Percentiles rank a stretch among this genome's conserved stretches.
Evolutionary conservation across 2,888 invertebrate genomes (phyloP).

Genomic region (Idaea aversata): DNA sequence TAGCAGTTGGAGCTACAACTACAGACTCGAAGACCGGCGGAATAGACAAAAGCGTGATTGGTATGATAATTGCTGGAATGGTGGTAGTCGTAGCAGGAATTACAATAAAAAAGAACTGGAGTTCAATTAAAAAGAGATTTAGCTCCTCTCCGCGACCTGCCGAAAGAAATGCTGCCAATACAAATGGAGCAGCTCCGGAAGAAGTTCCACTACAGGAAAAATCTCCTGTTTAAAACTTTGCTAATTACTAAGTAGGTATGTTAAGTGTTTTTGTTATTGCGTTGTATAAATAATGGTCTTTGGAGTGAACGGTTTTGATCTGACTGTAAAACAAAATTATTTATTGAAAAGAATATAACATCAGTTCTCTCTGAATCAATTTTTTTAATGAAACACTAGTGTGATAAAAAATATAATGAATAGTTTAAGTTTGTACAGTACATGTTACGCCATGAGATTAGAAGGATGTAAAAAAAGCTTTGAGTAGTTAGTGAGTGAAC

Average conservation of each 20-base stretch:
- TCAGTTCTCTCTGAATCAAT: not conserved
- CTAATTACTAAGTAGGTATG: not conserved
- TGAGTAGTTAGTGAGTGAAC: not conserved
- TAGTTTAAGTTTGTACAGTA: not conserved
- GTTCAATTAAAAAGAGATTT: constrained; percentile 67
- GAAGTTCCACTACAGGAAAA: constrained; percentile 72
- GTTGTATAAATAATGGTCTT: constrained; percentile 22
- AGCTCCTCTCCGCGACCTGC: constrained; percentile 59
- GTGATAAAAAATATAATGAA: not conserved
- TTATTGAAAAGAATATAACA: constrained; percentile 34
- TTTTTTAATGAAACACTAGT: not conserved
- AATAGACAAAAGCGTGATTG: constrained; percentile 77
- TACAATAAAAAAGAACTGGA: constrained; percentile 79
- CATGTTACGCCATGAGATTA: constrained; percentile 1
- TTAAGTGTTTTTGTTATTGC: constrained; percentile 20
- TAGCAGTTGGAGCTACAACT: constrained; percentile 60
- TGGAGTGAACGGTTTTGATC: constrained; percentile 60
- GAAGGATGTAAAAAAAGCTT: constrained; percentile 1
- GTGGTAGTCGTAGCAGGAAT: constrained; percentile 76
- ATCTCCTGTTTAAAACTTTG: constrained; percentile 55
- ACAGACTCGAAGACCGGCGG: constrained; percentile 59
- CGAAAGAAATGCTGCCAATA: constrained; percentile 47
- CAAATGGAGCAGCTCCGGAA: constrained; percentile 62
- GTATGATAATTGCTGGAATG: constrained; percentile 76
- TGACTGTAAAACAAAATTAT: constrained; percentile 52